These are phyloP conservation scores for Brachirus orientalis DNA, from an alignment of 2,113 vertebrate genomes.

Conservation along the genomic window DNA sequence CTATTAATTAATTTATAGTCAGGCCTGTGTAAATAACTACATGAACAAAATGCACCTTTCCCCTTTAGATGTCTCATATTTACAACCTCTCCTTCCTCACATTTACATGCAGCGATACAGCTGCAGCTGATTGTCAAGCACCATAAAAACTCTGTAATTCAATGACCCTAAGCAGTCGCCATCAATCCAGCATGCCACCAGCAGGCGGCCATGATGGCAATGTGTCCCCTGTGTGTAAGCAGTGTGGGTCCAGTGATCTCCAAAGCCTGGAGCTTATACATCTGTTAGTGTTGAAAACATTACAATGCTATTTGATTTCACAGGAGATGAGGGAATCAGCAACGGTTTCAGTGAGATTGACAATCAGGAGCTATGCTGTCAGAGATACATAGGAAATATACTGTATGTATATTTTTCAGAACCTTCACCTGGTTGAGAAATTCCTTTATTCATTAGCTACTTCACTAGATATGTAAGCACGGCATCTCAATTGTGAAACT, in stretches of 20 bases:
- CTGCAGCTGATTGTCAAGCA: constrained; percentile 41
- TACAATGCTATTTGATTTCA: constrained; percentile 54
- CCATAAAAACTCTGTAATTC: constrained; percentile 65
- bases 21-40: constrained; percentile 34
- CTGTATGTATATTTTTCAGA: background rate
- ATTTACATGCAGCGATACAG: constrained; percentile 9
- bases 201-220: constrained; percentile 50
- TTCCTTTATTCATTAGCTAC: constrained; percentile 38
- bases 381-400: background rate
- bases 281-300: constrained; percentile 34
- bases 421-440: background rate
- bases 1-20: constrained; percentile 19
- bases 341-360: constrained; percentile 8
- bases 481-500: no score
- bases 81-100: constrained; percentile 24
- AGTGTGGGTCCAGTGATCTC: constrained; percentile 11
- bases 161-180: constrained; percentile 61
- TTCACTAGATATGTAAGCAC: no score
- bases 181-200: constrained; percentile 63
- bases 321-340: constrained; percentile 33
- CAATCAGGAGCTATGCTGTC: background rate
- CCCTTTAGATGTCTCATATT: constrained; percentile 30
- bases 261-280: constrained; percentile 31
- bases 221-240: constrained; percentile 48
- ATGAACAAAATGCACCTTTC: constrained; percentile 20